Base-by-base conservation (phyloP, 2,888 invertebrate genomes). In the Bellardia bayeri region DNA sequence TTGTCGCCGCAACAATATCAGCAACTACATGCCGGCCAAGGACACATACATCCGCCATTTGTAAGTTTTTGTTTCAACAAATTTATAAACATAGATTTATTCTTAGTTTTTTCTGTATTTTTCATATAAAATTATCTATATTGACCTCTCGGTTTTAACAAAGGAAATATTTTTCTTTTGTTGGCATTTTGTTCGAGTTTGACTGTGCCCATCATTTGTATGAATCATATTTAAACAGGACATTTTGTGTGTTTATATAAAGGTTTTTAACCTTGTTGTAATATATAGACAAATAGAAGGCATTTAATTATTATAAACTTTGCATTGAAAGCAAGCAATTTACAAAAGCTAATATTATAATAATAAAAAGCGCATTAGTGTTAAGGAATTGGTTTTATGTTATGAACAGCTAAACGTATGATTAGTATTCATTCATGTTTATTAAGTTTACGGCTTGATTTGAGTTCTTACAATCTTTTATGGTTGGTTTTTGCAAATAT, bases 1-100 rank as follows among this genome's bases (percentile, higher is more conserved):
- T 95, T 98, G 91, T 97, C 98, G 82, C 96, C 97, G 86, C 96
- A 96, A 91, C 96, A 95, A 90, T 94, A 92, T 92, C 94, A 93
- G 89, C 94, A 94, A 88, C 91, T 94, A 90, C 94, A 93, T 90
- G 91, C 91, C 90, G 92, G 92, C 90, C 94, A 94, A 91, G 94
- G 94, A 89, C 95, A 95, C 90, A 94, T 95, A 89, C 95, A 94
- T 93, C 92, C 93, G 90, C 96, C 96, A 94, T 96, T 96, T 93
- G 96, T 96, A 94, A 96, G 96, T 95, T 61, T 61, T 42, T 54
- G 2, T n/a, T 49, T 68, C 30, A 40, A 40, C 6, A n/a, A 64
- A 45, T 69, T 51, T 40, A 72, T 61, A 49, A 1, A 23, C 23
- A 23, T 63, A 61, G 9, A 45, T 69, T 64, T 51, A 66, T 66